Evolutionary conservation across 1,140 invertebrate genomes (phyloP).

Genomic region (Arion vulgaris): DNA sequence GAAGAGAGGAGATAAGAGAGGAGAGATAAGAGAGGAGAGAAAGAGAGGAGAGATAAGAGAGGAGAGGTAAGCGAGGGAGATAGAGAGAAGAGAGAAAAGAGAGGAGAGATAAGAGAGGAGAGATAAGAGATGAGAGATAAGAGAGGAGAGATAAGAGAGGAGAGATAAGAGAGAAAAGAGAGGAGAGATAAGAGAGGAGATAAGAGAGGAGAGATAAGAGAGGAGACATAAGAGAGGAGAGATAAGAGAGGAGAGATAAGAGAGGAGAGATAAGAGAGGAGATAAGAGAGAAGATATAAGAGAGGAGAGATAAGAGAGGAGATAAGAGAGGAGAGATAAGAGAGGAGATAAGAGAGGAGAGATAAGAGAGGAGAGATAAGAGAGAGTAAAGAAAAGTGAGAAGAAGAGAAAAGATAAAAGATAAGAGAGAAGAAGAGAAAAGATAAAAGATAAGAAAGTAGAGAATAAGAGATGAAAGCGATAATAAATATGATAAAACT

Average conservation of each 20-base stretch:
- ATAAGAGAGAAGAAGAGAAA: background rate
- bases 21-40: background rate
- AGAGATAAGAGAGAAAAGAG: background rate
- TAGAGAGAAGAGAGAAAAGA: background rate
- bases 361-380: background rate
- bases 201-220: too few species aligned
- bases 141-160: background rate
- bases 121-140: constrained; percentile 4
- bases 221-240: background rate
- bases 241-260: background rate
- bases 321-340: background rate
- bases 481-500: too few species aligned
- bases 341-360: background rate
- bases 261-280: too few species aligned
- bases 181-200: too few species aligned
- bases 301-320: background rate
- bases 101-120: background rate
- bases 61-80: background rate
- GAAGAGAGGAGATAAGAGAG: too few species aligned
- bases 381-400: background rate
- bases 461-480: background rate
- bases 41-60: background rate
- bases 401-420: background rate
- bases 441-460: background rate
- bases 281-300: background rate